Percentiles rank a stretch among this genome's conserved stretches.
phyloP scores from a whole-genome alignment of 2,888 invertebrate species.

The Micoletzkya japonica region DNA sequence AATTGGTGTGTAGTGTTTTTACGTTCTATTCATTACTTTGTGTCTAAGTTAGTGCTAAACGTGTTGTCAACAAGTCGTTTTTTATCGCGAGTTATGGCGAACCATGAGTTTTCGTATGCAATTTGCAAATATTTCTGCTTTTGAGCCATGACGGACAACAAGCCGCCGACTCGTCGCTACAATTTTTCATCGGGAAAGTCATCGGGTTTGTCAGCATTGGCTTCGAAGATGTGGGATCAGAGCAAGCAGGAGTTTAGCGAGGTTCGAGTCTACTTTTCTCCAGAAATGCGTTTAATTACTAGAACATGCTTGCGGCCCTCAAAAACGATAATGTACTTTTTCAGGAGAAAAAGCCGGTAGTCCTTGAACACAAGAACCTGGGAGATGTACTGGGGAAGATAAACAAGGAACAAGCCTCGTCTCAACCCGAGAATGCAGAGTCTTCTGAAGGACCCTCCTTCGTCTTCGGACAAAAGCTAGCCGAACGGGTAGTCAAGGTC shows the following conservation, averaged over 20 bases:
- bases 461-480: conserved; percentile 22
- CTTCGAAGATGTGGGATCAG: conserved; percentile 23
- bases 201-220: conserved; percentile 21
- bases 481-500: conserved; percentile 18
- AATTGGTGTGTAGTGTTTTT: too few relatives aligned
- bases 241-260: conserved; percentile 18
- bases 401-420: conserved; percentile 9
- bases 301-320: not conserved
- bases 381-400: conserved; percentile 9
- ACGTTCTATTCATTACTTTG: too few relatives aligned
- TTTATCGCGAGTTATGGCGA: too few relatives aligned
- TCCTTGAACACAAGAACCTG: conserved; percentile 10
- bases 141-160: not conserved
- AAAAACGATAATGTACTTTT: not conserved
- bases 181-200: conserved; percentile 5
- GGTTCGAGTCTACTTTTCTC: not conserved
- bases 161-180: not conserved
- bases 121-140: not conserved
- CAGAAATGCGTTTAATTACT: not conserved
- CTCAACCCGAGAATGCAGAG: not conserved
- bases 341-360: conserved; percentile 14
- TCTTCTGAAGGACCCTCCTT: not conserved
- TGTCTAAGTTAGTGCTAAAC: too few relatives aligned
- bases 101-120: too few relatives aligned
- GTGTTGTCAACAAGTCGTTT: too few relatives aligned